Evolutionary conservation across 2,797 vertebrate genomes (phyloP), one percentile per base, ranked within the genome.

Genomic region (Phoxinus dragarum): DNA sequence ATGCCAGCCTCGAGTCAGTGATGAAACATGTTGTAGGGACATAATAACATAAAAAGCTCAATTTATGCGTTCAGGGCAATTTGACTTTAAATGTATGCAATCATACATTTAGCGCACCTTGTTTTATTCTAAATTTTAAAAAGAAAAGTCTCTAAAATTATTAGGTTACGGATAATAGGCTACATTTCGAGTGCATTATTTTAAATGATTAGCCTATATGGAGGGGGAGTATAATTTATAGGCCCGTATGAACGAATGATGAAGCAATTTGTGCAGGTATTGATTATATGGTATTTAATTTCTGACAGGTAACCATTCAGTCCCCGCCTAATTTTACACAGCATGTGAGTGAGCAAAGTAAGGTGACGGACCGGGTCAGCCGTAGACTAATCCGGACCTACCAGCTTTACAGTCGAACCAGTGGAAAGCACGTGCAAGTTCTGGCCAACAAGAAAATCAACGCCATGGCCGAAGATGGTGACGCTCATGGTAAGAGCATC

Each of bases 291-390:
- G 90, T 90, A 87, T 95, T 96, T 96, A 96, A 98, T 98, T 98
- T 98, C 96, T 97, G 97, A 97, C 98, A 99, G 98, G 98, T 99
- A 98, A 99, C 98, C 97, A 98, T 98, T 98, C 98, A 99, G 98
- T 98, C 98, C 97, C 96, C 98, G 97, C 98, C 98, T 97, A 99
- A 99, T 99, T 99, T 99, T 98, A 99, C 98, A 97, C 98, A 99
- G 97, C 98, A 99, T 97, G 98, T 99, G 96, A 99, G 98, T 97
- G 98, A 99, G 96, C 98, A 99, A 96, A 98, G 98, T 96, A 97
- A 96, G 95, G 97, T 97, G 96, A 99, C 98, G 75, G 98, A 99
- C 96, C 97, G 97, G 88, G 95, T 98, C 94, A 99, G 98, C 96
- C 97, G 97, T 92, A 96, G 97, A 93, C 94, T 99, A 90, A 97